Base-by-base conservation (phyloP, 2,888 invertebrate species). In the Agapostemon virescens region DNA sequence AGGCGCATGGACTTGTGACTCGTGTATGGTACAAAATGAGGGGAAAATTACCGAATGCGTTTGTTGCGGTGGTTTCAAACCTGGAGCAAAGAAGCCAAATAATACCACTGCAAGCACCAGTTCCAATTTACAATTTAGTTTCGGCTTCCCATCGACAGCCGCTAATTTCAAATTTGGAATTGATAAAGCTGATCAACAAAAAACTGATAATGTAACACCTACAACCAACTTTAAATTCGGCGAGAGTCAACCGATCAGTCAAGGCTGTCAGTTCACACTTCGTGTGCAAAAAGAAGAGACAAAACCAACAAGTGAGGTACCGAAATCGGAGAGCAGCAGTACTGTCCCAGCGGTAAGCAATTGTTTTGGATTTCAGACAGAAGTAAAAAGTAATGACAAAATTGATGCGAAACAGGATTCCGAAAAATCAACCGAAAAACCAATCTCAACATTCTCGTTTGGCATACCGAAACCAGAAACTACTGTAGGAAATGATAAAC, bases 21-120 rank as follows among this genome's bases (percentile, higher is more conserved):
- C 93, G n/a, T 95, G 95, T 89, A 92, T 95, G 92, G 90, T 95
- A 5, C 92, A 92, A 73, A 95, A 95, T 88, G 91, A 93, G 72
- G 90, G 88, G 13, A 93, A 92, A 0, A 88, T 88, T 7, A 87
- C 71, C 0, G 93, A 93, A 75, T 95, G 95, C 89, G 91, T 93
- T 11, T 94, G 95, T 20, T 95, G 95, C 88, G 92, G 93, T 82
- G 93, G 94, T 17, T 90, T 92, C 17, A 94, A 94, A 85, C 93
- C 94, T n/a, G 86, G 85, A 1, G 90, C 91, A 30, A 83, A 80
- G 23, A 87, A 87, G 45, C 63, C 68, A 2, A 85, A 84, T 4
- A 68, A 52, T 33, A 26, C 75, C 6, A n/a, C 83, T 30, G 42
- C 74, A 7, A 77, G 17, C 20, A 67, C 45, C 26, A 69, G 33